phyloP scores from a whole-genome alignment of 2,113 vertebrate genomes.

The Rhea pennata region DNA sequence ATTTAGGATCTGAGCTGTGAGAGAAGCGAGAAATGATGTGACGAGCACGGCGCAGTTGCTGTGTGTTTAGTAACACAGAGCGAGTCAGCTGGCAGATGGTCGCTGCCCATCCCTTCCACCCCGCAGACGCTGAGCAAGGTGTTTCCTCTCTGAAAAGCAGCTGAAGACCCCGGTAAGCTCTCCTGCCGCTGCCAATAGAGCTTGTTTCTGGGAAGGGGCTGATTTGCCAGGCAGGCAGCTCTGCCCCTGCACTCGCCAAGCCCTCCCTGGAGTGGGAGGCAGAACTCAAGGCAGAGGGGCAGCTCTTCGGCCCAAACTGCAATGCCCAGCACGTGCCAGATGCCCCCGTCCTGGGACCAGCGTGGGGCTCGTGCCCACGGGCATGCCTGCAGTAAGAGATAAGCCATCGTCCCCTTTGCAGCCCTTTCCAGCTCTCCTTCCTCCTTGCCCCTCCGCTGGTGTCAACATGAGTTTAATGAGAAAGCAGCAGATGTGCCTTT shows the following conservation, averaged over 20 bases:
- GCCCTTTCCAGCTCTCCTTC: background rate
- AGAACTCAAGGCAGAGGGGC: background rate
- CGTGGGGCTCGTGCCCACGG: background rate
- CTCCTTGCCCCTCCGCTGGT: background rate
- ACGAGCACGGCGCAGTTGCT: background rate
- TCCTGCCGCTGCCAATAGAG: background rate
- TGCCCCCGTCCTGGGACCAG: background rate
- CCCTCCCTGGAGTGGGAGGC: background rate
- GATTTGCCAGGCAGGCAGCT: background rate
- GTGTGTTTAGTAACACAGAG: background rate
- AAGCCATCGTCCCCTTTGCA: background rate
- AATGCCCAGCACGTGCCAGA: background rate
- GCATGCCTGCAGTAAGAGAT: background rate
- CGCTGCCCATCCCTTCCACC: background rate
- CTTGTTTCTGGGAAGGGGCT: background rate
- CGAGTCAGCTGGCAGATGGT: background rate
- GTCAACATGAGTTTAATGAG: constrained; percentile 49
- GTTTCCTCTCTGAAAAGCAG: background rate
- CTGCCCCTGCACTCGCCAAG: background rate
- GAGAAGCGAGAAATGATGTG: background rate
- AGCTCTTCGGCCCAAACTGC: background rate
- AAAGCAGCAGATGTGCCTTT: constrained; percentile 59
- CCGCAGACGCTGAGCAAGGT: background rate
- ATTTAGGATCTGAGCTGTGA: background rate
- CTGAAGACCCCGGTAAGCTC: background rate